Percentiles rank a stretch among this genome's conserved stretches.
phyloP scores from a whole-genome alignment of 2,888 invertebrate species.

The Loripinus fragilis region DNA sequence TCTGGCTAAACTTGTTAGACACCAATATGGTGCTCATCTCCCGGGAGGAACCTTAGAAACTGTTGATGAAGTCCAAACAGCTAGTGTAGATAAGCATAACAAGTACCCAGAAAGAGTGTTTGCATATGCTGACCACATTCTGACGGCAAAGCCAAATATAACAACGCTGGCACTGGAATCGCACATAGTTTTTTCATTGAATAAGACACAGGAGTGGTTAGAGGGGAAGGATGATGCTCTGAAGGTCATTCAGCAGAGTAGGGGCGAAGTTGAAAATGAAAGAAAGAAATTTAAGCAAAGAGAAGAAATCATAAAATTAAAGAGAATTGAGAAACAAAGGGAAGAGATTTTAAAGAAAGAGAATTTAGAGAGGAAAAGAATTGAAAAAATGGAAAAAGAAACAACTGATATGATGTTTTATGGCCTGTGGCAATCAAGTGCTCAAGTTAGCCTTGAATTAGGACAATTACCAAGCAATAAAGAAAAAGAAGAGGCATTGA shows the following conservation, averaged over 20 bases:
- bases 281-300: neutral
- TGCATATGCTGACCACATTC: conserved; percentile 36
- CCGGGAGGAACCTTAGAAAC: conserved; percentile 22
- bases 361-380: conserved; percentile 3
- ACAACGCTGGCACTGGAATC: conserved; percentile 29
- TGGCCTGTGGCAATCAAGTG: conserved; percentile 50
- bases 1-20: conserved; percentile 13
- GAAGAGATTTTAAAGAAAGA: conserved; percentile 23
- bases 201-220: conserved; percentile 47
- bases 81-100: conserved; percentile 14
- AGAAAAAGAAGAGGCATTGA: conserved; percentile 28
- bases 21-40: conserved; percentile 21
- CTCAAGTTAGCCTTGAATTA: conserved; percentile 32
- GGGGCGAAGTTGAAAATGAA: neutral
- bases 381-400: conserved; percentile 23
- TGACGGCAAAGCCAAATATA: conserved; percentile 37
- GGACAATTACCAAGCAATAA: conserved; percentile 21
- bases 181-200: conserved; percentile 45
- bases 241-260: conserved; percentile 30
- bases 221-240: conserved; percentile 38
- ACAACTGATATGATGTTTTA: conserved; percentile 38
- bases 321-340: neutral
- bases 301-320: too few species aligned
- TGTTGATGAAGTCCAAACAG: neutral
- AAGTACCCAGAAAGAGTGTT: conserved; percentile 48